Conservation (phyloP, 2,113 vertebrate genomes). For the Tachysurus fulvidraco region DNA sequence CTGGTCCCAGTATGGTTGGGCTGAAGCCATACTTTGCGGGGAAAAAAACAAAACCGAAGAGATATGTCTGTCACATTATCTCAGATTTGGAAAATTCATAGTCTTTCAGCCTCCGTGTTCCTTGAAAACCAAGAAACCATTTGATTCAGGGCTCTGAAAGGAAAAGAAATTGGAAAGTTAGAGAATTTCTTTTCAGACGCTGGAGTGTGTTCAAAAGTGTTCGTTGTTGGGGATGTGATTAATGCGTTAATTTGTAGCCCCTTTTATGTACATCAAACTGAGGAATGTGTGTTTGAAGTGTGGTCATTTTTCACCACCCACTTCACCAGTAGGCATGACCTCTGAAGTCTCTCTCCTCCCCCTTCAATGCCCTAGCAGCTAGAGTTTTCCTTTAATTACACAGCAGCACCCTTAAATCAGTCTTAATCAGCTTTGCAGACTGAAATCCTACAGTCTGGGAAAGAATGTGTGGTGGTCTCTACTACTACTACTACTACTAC, state of each 20-base stretch:
- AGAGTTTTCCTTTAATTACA: constrained; percentile 48
- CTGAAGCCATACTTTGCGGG: constrained; percentile 71
- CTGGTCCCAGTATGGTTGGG: constrained; percentile 80
- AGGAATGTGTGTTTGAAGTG: constrained; percentile 61
- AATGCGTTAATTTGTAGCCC: constrained; percentile 23
- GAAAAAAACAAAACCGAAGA: constrained; percentile 45
- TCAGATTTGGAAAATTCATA: constrained; percentile 75
- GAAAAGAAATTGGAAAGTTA: constrained; percentile 1
- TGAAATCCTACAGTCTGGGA: background rate
- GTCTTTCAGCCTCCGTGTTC: constrained; percentile 41
- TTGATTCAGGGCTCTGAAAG: constrained; percentile 44
- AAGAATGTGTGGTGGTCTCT: background rate
- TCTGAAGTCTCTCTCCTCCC: constrained; percentile 51
- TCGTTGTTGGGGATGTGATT: background rate
- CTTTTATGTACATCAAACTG: constrained; percentile 58
- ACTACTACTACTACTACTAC: background rate
- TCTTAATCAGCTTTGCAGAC: constrained; percentile 43
- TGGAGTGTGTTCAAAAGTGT: background rate
- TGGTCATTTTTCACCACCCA: constrained; percentile 62
- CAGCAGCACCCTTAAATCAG: constrained; percentile 38
- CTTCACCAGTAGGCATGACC: constrained; percentile 65
- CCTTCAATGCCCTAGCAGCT: constrained; percentile 52
- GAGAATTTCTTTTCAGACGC: background rate
- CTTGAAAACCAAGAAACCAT: constrained; percentile 49
- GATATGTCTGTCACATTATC: constrained; percentile 71